Evolutionary conservation across 2,797 vertebrate species (phyloP).

Genomic region (Hybognathus amarus): DNA sequence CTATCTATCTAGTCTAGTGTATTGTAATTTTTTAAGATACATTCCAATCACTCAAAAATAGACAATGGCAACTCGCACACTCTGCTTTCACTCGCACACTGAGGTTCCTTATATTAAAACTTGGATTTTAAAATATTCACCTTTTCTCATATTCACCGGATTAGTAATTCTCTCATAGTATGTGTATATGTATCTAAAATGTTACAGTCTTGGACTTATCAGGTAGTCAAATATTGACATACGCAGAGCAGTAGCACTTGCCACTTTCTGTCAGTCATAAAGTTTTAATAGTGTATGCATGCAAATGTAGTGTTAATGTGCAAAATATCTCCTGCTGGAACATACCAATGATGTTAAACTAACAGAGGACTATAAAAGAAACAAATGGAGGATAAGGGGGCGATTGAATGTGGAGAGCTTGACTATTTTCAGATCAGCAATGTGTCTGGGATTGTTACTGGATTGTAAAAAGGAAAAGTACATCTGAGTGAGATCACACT

Average conservation of each 20-base stretch:
- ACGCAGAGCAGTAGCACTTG: conserved; percentile 46
- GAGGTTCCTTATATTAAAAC: too few species aligned
- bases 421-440: conserved; percentile 1
- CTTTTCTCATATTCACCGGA: not conserved
- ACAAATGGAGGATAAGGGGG: not conserved
- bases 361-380: conserved; percentile 21
- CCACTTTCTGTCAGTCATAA: conserved; percentile 1
- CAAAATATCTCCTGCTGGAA: conserved; percentile 12
- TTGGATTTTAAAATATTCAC: not conserved
- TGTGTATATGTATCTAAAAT: conserved; percentile 17
- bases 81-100: too few species aligned
- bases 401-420: not conserved
- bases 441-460: not conserved
- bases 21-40: too few species aligned
- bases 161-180: conserved; percentile 3
- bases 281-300: conserved; percentile 14
- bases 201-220: conserved; percentile 65
- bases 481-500: not conserved
- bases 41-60: too few species aligned
- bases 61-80: too few species aligned
- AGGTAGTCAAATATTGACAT: conserved; percentile 75
- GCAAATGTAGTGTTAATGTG: not conserved
- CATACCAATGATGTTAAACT: conserved; percentile 11
- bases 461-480: not conserved
- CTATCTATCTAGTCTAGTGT: too few species aligned